phyloP scores from a whole-genome alignment of 2,797 vertebrate species.

The Micrastur ruficollis region DNA sequence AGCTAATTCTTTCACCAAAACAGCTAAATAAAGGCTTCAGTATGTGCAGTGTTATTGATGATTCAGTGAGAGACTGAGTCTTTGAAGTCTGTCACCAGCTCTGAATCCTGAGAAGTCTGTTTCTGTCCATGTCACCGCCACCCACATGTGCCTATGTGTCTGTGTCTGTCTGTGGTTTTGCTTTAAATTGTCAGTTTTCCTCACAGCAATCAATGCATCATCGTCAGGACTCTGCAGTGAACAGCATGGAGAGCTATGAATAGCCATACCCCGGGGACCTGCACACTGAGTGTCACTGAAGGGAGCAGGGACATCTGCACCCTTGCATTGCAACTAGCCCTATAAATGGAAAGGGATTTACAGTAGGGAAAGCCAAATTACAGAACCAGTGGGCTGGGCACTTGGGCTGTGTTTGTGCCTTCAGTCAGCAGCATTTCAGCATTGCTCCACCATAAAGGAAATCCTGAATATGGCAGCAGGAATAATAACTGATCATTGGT shows the following conservation, averaged over 20 bases:
- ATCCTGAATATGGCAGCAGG: background rate
- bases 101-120: conserved; percentile 24
- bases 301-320: background rate
- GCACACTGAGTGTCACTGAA: background rate
- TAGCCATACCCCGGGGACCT: background rate
- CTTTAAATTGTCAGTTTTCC: conserved; percentile 57
- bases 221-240: background rate
- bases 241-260: conserved; percentile 6
- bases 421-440: background rate
- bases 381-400: background rate
- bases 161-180: conserved; percentile 40
- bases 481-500: background rate
- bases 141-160: conserved; percentile 25
- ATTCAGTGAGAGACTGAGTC: conserved; percentile 12
- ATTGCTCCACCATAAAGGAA: background rate
- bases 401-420: background rate
- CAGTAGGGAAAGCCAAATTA: background rate
- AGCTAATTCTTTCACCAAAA: conserved; percentile 30
- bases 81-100: conserved; percentile 49
- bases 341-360: background rate
- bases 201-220: conserved; percentile 3
- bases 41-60: background rate
- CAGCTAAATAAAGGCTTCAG: conserved; percentile 27
- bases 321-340: background rate
- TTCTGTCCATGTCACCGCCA: conserved; percentile 31